These are phyloP conservation scores for Rallus crepitans DNA, from an alignment of 2,797 vertebrate species.

Conservation along the genomic window DNA sequence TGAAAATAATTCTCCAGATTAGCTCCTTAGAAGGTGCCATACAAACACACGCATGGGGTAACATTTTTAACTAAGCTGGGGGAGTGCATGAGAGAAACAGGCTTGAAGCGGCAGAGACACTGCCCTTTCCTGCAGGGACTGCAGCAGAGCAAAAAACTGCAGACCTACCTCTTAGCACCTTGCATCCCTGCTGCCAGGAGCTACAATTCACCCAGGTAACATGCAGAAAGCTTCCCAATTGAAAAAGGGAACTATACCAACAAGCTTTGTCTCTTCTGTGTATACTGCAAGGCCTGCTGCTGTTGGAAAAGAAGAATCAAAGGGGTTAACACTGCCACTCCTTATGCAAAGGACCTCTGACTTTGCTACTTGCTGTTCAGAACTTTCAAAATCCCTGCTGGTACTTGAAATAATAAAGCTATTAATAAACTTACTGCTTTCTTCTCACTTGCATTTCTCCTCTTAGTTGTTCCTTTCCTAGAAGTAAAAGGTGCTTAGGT, in stretches of 20 bases:
- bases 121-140: background rate
- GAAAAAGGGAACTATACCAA: background rate
- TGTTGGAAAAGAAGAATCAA: background rate
- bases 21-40: background rate
- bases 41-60: background rate
- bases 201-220: background rate
- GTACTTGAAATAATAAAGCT: background rate
- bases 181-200: background rate
- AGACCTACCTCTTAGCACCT: background rate
- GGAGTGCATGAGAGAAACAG: background rate
- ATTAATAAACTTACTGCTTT: background rate
- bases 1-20: background rate
- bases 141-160: background rate
- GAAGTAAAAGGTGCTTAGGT: background rate
- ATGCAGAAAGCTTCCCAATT: background rate
- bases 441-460: background rate
- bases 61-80: background rate
- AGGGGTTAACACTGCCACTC: background rate
- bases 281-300: background rate
- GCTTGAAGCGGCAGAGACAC: background rate
- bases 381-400: background rate
- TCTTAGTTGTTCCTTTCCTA: background rate
- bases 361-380: background rate
- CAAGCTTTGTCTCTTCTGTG: background rate
- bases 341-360: background rate